These are phyloP conservation scores for Leptoclinus maculatus DNA, from an alignment of 2,797 vertebrate species.

Conservation along the genomic window DNA sequence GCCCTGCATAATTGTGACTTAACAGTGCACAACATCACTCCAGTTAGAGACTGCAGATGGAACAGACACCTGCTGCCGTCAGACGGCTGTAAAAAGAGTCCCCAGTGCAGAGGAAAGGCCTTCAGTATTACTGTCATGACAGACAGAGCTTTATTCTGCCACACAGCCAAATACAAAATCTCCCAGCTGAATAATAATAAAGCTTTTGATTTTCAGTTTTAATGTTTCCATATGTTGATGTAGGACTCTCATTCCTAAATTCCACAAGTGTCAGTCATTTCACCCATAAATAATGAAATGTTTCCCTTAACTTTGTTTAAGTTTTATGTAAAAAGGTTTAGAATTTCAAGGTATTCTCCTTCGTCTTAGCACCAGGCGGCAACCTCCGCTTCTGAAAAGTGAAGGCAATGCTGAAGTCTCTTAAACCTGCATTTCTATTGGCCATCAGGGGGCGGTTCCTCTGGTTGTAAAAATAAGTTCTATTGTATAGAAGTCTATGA, in stretches of 20 bases:
- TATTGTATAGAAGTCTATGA: neutral
- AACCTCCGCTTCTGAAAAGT: neutral
- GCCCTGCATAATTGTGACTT: neutral
- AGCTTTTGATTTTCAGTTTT: neutral
- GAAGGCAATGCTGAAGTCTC: neutral
- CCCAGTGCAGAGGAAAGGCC: neutral
- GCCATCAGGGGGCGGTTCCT: neutral
- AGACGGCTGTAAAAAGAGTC: neutral
- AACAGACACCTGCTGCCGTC: neutral
- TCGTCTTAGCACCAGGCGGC: too few relatives aligned
- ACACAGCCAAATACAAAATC: neutral
- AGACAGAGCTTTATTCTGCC: neutral
- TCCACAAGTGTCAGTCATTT: neutral
- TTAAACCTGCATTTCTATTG: neutral
- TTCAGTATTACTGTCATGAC: neutral
- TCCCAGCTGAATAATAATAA: neutral
- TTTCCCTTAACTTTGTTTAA: neutral
- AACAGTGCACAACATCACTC: neutral
- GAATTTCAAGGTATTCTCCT: neutral
- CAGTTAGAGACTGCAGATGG: neutral
- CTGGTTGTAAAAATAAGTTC: neutral
- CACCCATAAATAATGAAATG: neutral
- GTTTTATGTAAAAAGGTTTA: neutral
- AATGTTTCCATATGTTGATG: neutral
- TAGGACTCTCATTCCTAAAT: neutral